phyloP scores from a whole-genome alignment of 2,797 vertebrate species.

The Euthynnus affinis region DNA sequence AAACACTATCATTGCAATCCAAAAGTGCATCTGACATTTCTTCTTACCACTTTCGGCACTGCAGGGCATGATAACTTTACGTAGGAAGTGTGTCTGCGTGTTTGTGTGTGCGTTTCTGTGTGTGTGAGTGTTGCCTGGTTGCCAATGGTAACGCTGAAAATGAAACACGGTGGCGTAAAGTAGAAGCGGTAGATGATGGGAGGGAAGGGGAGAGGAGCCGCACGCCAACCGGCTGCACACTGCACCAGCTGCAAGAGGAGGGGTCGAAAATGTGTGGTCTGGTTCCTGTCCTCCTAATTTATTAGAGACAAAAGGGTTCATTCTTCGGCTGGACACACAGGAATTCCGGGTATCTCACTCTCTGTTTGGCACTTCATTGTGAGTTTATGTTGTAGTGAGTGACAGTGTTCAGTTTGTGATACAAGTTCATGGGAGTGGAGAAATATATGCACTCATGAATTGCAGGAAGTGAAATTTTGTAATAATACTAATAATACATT shows the following conservation, averaged over 20 bases:
- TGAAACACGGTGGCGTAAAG: slow-evolving; percentile 48
- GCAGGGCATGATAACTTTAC: slow-evolving; percentile 25
- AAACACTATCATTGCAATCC: background rate
- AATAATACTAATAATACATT: no score
- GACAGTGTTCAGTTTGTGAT: background rate
- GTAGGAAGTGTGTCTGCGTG: slow-evolving; percentile 65
- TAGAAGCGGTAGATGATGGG: background rate
- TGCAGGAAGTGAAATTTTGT: background rate
- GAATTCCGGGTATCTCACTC: slow-evolving; percentile 17
- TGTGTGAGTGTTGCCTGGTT: slow-evolving; percentile 67
- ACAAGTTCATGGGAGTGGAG: background rate
- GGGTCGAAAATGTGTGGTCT: slow-evolving; percentile 1
- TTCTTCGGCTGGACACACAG: slow-evolving; percentile 32
- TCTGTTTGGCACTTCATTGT: background rate
- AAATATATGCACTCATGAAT: no score
- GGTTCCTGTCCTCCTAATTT: slow-evolving; percentile 4
- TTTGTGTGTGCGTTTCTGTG: slow-evolving; percentile 6
- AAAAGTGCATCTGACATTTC: background rate
- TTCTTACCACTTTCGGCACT: slow-evolving; percentile 44
- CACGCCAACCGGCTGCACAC: background rate
- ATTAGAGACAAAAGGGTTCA: slow-evolving; percentile 12
- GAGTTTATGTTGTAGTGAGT: background rate
- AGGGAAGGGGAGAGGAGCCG: background rate
- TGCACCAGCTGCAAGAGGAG: slow-evolving; percentile 5
- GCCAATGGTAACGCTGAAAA: slow-evolving; percentile 63